Base-by-base conservation (phyloP, 2,113 vertebrate species). In the Theristicus caerulescens region DNA sequence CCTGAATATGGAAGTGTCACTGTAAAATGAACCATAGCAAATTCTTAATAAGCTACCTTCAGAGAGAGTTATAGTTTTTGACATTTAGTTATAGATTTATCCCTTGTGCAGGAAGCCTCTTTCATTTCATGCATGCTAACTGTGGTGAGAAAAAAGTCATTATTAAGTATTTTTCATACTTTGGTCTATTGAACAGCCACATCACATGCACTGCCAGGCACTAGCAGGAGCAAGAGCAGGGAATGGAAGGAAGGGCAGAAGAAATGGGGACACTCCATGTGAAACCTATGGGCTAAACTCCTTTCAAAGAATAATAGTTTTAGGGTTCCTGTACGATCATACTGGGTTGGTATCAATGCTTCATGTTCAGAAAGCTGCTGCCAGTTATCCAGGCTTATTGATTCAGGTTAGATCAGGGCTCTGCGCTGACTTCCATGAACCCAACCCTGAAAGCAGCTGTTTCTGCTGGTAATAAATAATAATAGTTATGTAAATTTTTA, bases 1-100 rank as follows among this genome's bases (percentile, higher is more conserved):
- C 66, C 89, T 80, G 90, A 97, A 97, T 96, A 96, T 95, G 97
- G 98, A 97, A 97, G 96, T 97, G 97, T 96, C 97, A 90, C 89
- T 97, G 96, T 79, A 98, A 97, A 98, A 98, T 96, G 97, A 98
- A 97, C 97, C 96, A 67, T 77, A 92, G 92, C 96, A 97, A 95
- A 95, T 96, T 96, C 95, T 97, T 98, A 98, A 98, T 98, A 97
- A 97, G 93, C 96, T 96, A 91, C 73, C 94, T 98, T 97, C 97
- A 86, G 95, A 96, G 92, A 93, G 85, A 96, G 95, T 97, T 98
- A 97, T 69, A 88, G 82, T 85, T 97, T 97, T 95, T 97, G 97
- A 97, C 97, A 97, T 96, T 97, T 95, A 93, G 93, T 95, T 98
- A 94, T 90, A 97, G 97, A 96, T 92, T 94, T 96, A 89, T 93